Conservation (phyloP, 2,113 vertebrate genomes). For the Hylia prasina region DNA sequence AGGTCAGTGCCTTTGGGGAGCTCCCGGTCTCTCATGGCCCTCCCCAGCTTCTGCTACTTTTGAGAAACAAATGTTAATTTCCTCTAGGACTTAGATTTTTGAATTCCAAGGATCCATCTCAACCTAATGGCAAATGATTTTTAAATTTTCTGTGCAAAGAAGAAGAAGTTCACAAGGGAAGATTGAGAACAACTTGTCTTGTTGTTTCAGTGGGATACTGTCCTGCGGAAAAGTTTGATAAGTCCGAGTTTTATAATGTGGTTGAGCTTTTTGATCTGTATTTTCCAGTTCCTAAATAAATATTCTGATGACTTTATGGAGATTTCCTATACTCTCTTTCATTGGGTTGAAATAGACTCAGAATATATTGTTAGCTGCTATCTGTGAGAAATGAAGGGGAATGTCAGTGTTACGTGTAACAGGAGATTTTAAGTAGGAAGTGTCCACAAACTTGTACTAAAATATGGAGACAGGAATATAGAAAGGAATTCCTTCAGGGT, state of each 20-base stretch:
- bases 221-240: neutral
- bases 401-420: neutral
- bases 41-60: neutral
- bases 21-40: neutral
- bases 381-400: neutral
- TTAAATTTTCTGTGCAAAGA: neutral
- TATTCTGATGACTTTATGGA: neutral
- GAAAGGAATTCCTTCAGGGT: neutral
- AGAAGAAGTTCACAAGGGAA: neutral
- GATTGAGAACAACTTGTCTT: neutral
- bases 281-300: neutral
- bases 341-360: neutral
- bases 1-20: neutral
- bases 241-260: neutral
- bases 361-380: fast-evolving
- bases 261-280: neutral
- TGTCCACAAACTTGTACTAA: neutral
- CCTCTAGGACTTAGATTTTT: neutral
- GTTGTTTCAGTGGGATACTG: neutral
- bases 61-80: neutral
- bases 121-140: neutral
- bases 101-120: neutral
- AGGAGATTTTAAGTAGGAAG: neutral
- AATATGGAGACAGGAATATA: neutral
- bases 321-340: neutral